Conservation (phyloP, 2,797 vertebrate genomes). For the Sebastes vulpes region DNA sequence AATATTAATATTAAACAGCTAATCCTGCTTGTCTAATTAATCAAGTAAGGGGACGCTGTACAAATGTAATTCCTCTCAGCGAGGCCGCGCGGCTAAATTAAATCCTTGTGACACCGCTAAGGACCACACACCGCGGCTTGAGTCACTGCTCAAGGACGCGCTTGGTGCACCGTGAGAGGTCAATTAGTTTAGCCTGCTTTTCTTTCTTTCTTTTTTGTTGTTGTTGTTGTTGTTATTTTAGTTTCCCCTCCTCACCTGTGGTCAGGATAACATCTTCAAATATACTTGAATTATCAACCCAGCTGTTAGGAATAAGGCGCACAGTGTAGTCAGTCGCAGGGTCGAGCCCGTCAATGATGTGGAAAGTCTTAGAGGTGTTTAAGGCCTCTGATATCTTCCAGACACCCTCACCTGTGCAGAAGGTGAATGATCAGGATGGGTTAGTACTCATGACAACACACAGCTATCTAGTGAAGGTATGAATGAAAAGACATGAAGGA, state of each 20-base stretch:
- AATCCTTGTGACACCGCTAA: constrained; percentile 57
- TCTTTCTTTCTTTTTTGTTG: neutral
- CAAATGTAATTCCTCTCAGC: constrained; percentile 79
- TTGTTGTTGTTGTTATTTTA: neutral
- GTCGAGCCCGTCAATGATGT: constrained; percentile 89
- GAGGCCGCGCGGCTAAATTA: constrained; percentile 54
- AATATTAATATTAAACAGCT: constrained; percentile 86
- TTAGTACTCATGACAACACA: constrained; percentile 43
- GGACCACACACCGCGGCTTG: constrained; percentile 32
- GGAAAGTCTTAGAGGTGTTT: constrained; percentile 90
- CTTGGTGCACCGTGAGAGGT: neutral
- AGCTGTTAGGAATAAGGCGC: constrained; percentile 91
- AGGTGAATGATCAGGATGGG: constrained; percentile 51
- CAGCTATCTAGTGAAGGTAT: neutral
- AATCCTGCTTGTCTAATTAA: constrained; percentile 86
- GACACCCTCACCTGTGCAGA: constrained; percentile 88
- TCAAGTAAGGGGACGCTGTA: constrained; percentile 75
- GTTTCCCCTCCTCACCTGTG: constrained; percentile 87
- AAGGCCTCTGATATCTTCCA: constrained; percentile 89
- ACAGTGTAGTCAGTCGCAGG: constrained; percentile 90
- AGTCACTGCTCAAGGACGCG: constrained; percentile 65
- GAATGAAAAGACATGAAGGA: constrained; percentile 3
- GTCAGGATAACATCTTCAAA: constrained; percentile 94
- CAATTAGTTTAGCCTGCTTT: constrained; percentile 21
- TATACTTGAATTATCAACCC: constrained; percentile 93